Evolutionary conservation across 37 sponge, comb jelly and placozoan genomes (phyloP).

Genomic region (Crambe crambe): DNA sequence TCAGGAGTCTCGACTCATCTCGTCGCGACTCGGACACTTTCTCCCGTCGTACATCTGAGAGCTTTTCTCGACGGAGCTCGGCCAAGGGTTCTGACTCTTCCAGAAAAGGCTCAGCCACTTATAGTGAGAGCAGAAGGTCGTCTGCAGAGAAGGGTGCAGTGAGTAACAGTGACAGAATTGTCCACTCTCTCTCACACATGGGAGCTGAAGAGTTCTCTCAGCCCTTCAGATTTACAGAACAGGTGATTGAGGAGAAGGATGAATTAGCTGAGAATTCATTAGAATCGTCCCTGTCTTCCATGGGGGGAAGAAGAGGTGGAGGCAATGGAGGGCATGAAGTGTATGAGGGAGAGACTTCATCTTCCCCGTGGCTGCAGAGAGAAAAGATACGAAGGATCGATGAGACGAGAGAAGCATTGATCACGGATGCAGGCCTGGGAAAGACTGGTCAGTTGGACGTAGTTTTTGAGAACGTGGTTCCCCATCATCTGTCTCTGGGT

Average conservation of each 20-base stretch:
- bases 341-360: neutral
- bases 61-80: neutral
- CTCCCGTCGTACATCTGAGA: neutral
- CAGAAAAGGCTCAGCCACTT: neutral
- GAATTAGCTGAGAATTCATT: slow-evolving; percentile 6
- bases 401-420: slow-evolving; percentile 7
- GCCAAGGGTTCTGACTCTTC: neutral
- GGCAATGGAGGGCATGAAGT: neutral
- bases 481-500: slow-evolving; percentile 3
- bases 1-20: neutral
- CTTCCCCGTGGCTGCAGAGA: slow-evolving; percentile 4
- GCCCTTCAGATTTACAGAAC: neutral
- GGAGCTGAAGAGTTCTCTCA: neutral
- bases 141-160: neutral
- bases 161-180: neutral
- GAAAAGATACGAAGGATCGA: slow-evolving; percentile 8
- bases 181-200: neutral
- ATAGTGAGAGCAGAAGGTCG: neutral
- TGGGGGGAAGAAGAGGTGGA: neutral
- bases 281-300: neutral
- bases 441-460: slow-evolving; percentile 9
- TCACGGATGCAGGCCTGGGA: slow-evolving; percentile 27
- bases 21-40: neutral
- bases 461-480: slow-evolving; percentile 9
- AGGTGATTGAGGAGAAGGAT: neutral